These are phyloP conservation scores for Aldrovandia affinis DNA, from an alignment of 2,797 vertebrate genomes.

Conservation along the genomic window DNA sequence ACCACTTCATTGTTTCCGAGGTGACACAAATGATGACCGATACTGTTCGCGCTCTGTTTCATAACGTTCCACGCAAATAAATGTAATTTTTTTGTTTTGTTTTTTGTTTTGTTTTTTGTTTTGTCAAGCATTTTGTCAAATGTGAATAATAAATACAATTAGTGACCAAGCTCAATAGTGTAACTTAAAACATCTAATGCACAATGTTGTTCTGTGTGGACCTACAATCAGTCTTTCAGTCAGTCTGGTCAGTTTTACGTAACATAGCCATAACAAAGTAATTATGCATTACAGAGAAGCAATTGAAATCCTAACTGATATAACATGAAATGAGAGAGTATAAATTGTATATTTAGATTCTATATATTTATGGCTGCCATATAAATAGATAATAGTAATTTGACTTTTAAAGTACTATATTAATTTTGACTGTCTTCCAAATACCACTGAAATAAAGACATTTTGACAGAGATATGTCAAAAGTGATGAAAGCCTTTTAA, in stretches of 20 bases:
- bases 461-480: background rate
- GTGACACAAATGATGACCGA: background rate
- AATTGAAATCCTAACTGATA: background rate
- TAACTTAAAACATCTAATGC: background rate
- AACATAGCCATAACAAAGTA: background rate
- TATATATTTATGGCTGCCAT: background rate
- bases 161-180: background rate
- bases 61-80: background rate
- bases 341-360: background rate
- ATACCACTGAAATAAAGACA: background rate
- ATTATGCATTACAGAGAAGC: background rate
- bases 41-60: background rate
- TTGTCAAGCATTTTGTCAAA: background rate
- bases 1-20: constrained; percentile 15
- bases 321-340: background rate
- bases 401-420: background rate
- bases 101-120: background rate
- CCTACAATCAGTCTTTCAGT: background rate
- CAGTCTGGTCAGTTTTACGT: background rate
- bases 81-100: too few species aligned
- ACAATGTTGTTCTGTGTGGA: too few species aligned
- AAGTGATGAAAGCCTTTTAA: background rate
- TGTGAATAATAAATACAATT: background rate
- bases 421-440: background rate
- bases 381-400: background rate